These are phyloP conservation scores for Scartelaos histophorus DNA, from an alignment of 2,113 vertebrate genomes.

Conservation along the genomic window DNA sequence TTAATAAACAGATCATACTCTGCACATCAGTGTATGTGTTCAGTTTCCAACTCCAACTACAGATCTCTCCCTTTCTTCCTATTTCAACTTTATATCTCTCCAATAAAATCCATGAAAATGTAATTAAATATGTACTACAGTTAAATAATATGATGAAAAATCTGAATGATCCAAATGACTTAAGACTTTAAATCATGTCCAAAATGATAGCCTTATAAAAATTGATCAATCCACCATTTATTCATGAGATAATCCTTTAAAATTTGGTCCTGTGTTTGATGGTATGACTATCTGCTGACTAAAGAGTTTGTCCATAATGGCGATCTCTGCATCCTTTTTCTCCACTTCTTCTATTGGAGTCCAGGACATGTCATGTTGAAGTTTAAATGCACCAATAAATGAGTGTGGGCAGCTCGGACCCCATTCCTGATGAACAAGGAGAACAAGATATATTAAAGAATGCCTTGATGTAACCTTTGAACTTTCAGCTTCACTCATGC, in stretches of 20 bases:
- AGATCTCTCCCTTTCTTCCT: no score
- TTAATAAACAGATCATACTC: no score
- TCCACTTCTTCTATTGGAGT: slow-evolving; percentile 83
- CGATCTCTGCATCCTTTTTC: slow-evolving; percentile 83
- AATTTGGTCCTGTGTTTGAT: slow-evolving; percentile 71
- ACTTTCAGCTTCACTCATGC: not conserved
- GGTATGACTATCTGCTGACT: slow-evolving; percentile 80
- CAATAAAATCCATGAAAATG: not conserved
- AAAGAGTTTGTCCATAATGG: slow-evolving; percentile 85
- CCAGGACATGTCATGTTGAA: slow-evolving; percentile 96
- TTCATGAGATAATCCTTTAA: slow-evolving; percentile 80
- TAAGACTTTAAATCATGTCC: not conserved
- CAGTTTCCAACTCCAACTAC: no score
- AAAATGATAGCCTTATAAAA: slow-evolving; percentile 4
- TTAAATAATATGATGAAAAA: not conserved
- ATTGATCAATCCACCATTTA: not conserved
- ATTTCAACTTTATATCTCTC: not conserved
- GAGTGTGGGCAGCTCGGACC: slow-evolving; percentile 85
- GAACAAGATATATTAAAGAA: not conserved
- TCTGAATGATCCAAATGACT: not conserved
- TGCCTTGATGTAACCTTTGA: slow-evolving; percentile 25
- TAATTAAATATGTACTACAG: not conserved
- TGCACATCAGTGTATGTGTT: no score
- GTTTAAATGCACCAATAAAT: slow-evolving; percentile 90
- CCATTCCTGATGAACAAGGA: slow-evolving; percentile 85